phyloP scores from a whole-genome alignment of 1,140 invertebrate genomes.

The Rhopalosiphum maidis region DNA sequence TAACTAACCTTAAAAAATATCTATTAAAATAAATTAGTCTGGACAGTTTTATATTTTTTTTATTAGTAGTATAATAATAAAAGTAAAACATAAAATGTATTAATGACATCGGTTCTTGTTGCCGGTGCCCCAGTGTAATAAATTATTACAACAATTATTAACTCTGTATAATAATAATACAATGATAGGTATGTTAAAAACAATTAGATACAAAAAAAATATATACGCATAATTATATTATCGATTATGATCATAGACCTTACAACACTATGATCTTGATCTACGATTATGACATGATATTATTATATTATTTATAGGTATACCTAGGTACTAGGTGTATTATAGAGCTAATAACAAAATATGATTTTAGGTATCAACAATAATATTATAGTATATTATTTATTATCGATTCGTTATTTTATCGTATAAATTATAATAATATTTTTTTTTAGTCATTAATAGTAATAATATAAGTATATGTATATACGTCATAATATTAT shows the following conservation, averaged over 20 bases:
- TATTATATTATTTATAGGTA: neutral
- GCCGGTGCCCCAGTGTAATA: neutral
- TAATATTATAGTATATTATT: neutral
- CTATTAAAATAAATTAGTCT: slow-evolving; percentile 26
- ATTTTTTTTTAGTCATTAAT: neutral
- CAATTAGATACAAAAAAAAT: neutral
- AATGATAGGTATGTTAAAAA: neutral
- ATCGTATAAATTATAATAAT: neutral
- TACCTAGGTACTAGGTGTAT: neutral
- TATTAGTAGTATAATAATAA: slow-evolving; percentile 20
- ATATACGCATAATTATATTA: neutral
- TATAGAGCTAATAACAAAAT: slow-evolving; percentile 17
- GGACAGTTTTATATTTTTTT: slow-evolving; percentile 7
- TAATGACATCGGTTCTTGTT: neutral
- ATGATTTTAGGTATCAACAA: neutral
- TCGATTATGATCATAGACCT: neutral
- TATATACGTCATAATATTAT: neutral
- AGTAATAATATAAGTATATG: neutral
- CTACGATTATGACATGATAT: neutral
- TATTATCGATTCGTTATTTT: neutral
- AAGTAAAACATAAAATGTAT: neutral
- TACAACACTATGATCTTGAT: neutral
- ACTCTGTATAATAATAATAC: neutral
- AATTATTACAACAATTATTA: neutral
- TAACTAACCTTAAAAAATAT: neutral